Percentiles rank a stretch among this genome's conserved stretches.
phyloP scores from a whole-genome alignment of 2,888 invertebrate genomes.

The Apoda limacodes region DNA sequence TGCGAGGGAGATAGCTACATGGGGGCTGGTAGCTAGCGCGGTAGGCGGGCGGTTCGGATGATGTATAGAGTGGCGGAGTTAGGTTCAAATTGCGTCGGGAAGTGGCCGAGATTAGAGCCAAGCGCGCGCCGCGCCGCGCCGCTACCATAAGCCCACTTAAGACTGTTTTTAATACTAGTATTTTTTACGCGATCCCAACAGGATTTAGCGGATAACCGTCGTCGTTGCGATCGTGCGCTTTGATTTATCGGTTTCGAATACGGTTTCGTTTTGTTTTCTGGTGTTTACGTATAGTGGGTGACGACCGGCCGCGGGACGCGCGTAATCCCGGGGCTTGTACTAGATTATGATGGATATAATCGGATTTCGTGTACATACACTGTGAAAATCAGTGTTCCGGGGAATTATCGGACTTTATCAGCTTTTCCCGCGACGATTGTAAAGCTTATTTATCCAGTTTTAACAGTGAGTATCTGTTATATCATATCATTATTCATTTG shows the following conservation, averaged over 20 bases:
- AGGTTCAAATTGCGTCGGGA: constrained; percentile 81
- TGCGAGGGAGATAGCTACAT: constrained; percentile 38
- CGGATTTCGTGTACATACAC: constrained; percentile 54
- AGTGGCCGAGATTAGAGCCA: constrained; percentile 80
- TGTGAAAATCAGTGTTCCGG: constrained; percentile 39
- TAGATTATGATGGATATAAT: constrained; percentile 64
- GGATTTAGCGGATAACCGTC: constrained; percentile 68
- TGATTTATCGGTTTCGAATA: constrained; percentile 68
- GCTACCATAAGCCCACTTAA: constrained; percentile 77
- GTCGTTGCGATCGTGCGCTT: constrained; percentile 65
- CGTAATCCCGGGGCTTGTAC: constrained; percentile 60
- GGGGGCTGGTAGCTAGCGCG: constrained; percentile 41
- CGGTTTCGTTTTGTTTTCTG: constrained; percentile 53
- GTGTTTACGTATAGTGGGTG: constrained; percentile 68
- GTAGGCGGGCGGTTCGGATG: constrained; percentile 70
- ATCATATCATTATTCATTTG: too few relatives aligned
- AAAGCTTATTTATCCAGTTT: constrained; percentile 23
- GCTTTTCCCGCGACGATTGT: constrained; percentile 18
- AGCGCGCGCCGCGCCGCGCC: constrained; percentile 74
- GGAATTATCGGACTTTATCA: constrained; percentile 31
- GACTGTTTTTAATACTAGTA: constrained; percentile 81
- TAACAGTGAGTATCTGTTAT: constrained; percentile 36
- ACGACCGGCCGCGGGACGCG: constrained; percentile 48
- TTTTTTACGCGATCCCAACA: constrained; percentile 70
- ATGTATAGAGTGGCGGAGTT: constrained; percentile 82